Evolutionary conservation across 2,113 vertebrate species (phyloP).

Genomic region (Pteronura brasiliensis): DNA sequence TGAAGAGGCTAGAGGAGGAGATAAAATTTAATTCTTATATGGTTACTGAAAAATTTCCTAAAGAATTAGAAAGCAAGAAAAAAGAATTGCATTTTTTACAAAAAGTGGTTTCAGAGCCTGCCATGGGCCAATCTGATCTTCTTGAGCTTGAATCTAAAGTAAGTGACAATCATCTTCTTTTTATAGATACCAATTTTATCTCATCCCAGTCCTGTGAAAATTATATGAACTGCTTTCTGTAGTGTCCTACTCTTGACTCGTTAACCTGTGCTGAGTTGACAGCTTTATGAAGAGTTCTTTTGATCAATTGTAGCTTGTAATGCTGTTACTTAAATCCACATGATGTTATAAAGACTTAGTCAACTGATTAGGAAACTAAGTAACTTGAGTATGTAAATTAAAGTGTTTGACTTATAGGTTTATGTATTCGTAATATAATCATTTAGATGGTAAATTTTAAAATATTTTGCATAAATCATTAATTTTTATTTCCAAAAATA

Average conservation of each 20-base stretch:
- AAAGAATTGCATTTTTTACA: conserved; percentile 89
- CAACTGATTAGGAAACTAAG: conserved; percentile 1
- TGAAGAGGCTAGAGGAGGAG: conserved; percentile 97
- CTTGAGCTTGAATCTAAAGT: conserved; percentile 92
- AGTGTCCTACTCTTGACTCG: not conserved
- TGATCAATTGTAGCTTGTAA: conserved; percentile 19
- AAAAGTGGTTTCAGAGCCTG: conserved; percentile 92
- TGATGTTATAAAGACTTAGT: not conserved
- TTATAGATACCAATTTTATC: not conserved
- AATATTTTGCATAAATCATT: not conserved
- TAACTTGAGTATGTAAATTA: conserved; percentile 43
- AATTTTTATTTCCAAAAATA: conserved; percentile 35
- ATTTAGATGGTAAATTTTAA: not conserved
- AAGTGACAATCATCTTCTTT: conserved; percentile 41
- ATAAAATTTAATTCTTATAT: conserved; percentile 96
- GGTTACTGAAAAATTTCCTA: conserved; percentile 93
- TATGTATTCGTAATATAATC: not conserved
- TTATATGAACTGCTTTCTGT: not conserved
- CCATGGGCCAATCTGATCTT: conserved; percentile 92
- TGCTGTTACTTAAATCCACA: not conserved
- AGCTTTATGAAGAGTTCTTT: not conserved
- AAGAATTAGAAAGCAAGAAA: conserved; percentile 92
- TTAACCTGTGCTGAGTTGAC: conserved; percentile 23
- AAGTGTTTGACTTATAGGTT: not conserved
- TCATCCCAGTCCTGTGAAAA: not conserved